phyloP scores from a whole-genome alignment of 92 coral and sea anemone species.

The Galaxea fascicularis region DNA sequence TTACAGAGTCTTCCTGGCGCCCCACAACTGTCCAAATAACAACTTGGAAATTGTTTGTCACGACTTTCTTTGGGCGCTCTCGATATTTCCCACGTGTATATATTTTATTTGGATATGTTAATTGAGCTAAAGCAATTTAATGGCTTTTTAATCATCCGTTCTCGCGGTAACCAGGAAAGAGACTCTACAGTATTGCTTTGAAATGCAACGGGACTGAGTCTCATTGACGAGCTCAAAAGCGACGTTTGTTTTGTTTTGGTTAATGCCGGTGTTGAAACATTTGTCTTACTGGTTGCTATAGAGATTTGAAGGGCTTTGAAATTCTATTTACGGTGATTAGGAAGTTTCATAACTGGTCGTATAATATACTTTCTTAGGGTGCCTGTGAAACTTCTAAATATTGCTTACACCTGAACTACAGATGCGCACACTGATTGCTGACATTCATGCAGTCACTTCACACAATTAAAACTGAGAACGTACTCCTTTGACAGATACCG shows the following conservation, averaged over 20 bases:
- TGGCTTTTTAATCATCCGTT: neutral
- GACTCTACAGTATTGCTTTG: slow-evolving; percentile 1
- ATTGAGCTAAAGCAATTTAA: neutral
- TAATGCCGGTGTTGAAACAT: neutral
- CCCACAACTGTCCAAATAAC: neutral
- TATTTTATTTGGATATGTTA: neutral
- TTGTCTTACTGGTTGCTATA: neutral
- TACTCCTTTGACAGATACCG: no score
- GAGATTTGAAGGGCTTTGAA: neutral
- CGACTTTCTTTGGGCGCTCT: neutral
- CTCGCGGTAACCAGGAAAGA: slow-evolving; percentile 4
- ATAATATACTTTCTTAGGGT: no score
- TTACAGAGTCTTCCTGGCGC: neutral
- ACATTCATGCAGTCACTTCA: no score
- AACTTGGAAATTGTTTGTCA: neutral
- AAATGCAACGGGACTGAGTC: neutral
- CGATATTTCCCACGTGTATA: neutral
- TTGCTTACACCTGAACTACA: no score
- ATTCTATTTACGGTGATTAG: no score
- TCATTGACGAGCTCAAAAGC: neutral
- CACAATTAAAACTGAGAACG: no score
- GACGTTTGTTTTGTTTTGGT: slow-evolving; percentile 4
- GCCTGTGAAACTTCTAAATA: no score
- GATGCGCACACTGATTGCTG: no score
- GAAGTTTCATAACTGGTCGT: no score